A percentile compares a stretch with the other conserved stretches of the same genome.
These are phyloP conservation scores for Meiosimyza decipiens DNA, from an alignment of 2,888 invertebrate species.

Conservation along the genomic window DNA sequence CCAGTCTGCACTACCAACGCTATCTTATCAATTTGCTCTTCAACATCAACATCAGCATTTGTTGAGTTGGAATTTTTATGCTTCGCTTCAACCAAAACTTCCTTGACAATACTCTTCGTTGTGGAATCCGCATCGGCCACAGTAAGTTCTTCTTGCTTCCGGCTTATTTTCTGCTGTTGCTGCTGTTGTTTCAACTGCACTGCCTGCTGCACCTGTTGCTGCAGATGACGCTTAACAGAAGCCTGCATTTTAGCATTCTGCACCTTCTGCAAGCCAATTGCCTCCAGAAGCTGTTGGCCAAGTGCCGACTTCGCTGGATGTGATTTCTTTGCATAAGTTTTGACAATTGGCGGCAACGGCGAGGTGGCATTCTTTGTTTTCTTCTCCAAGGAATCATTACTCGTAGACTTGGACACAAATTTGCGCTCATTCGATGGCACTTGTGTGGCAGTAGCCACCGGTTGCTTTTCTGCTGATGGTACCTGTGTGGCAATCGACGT, in stretches of 20 bases:
- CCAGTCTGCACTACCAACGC: constrained; percentile 43
- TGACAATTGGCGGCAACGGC: constrained; percentile 8
- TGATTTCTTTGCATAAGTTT: neutral
- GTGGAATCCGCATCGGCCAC: constrained; percentile 61
- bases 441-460: constrained; percentile 40
- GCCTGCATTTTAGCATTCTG: constrained; percentile 9
- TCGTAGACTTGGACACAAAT: no score
- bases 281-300: constrained; percentile 59
- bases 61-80: constrained; percentile 39
- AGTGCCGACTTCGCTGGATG: constrained; percentile 43
- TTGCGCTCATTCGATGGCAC: constrained; percentile 31
- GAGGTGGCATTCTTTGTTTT: neutral
- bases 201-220: constrained; percentile 21
- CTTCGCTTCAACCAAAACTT: constrained; percentile 53
- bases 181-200: constrained; percentile 57
- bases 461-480: constrained; percentile 7
- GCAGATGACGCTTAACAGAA: constrained; percentile 28
- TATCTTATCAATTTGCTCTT: constrained; percentile 48
- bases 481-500: constrained; percentile 30
- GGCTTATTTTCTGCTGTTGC: constrained; percentile 48
- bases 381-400: no score
- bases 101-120: constrained; percentile 54
- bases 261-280: constrained; percentile 56
- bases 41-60: constrained; percentile 43
- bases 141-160: constrained; percentile 54